Percentiles rank a stretch among this genome's conserved stretches.
Conservation (phyloP, 2,113 vertebrate genomes). For the Atrichornis clamosus region DNA sequence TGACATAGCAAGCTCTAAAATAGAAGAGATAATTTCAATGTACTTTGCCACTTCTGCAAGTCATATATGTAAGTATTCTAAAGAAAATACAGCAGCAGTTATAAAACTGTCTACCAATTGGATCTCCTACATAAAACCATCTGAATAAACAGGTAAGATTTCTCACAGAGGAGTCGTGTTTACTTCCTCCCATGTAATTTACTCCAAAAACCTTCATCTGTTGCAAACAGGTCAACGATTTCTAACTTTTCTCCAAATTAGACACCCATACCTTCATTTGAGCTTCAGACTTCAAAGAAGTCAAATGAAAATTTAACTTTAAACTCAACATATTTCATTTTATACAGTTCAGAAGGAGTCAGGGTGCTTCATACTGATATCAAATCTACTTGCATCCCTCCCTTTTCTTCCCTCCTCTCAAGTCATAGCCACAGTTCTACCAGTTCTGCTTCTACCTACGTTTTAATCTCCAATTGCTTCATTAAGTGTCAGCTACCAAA, state of each 20-base stretch:
- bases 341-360: not conserved
- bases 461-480: not conserved
- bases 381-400: not conserved
- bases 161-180: not conserved
- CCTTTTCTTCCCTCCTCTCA: not conserved
- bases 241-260: not conserved
- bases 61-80: not conserved
- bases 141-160: not conserved
- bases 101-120: not conserved
- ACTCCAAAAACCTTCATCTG: not conserved
- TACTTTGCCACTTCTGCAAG: not conserved
- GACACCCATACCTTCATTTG: not conserved
- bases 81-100: not conserved
- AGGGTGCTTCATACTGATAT: not conserved
- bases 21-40: not conserved
- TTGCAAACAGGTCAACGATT: not conserved
- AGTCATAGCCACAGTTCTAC: not conserved
- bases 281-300: not conserved
- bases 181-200: not conserved
- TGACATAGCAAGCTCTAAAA: not conserved
- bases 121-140: not conserved
- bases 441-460: not conserved
- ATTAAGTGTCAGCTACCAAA: not conserved
- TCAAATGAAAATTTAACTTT: not conserved
- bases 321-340: not conserved